Percentiles rank a stretch among this genome's conserved stretches.
phyloP scores from a whole-genome alignment of 2,113 vertebrate genomes.

The Pseudonaja textilis region DNA sequence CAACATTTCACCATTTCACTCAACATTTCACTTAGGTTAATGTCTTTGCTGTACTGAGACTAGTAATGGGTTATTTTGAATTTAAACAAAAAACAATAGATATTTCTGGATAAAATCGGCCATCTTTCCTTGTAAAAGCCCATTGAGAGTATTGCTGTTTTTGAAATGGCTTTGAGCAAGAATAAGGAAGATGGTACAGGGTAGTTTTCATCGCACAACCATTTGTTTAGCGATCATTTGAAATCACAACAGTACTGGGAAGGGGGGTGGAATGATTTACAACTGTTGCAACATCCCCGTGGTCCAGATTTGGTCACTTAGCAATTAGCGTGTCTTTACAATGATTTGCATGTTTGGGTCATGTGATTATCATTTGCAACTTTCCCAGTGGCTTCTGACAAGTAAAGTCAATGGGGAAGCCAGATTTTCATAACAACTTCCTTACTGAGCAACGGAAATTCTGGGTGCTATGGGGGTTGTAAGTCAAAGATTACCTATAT shows the following conservation, averaged over 20 bases:
- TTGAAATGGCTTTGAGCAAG: neutral
- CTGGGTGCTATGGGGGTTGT: neutral
- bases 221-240: neutral
- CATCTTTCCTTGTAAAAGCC: neutral
- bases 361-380: neutral
- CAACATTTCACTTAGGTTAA: neutral
- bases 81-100: neutral
- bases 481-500: neutral
- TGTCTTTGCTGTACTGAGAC: neutral
- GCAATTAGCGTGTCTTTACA: too few relatives aligned
- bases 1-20: neutral
- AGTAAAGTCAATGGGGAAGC: neutral
- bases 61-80: neutral
- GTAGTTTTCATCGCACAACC: neutral
- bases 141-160: neutral
- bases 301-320: too few relatives aligned
- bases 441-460: neutral
- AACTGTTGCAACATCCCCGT: too few relatives aligned
- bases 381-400: neutral
- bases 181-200: neutral
- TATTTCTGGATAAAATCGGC: neutral
- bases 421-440: neutral
- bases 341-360: neutral
- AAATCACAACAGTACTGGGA: neutral
- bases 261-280: too few relatives aligned